Evolutionary conservation across 37 sponge, comb jelly and placozoan species (phyloP).

Genomic region (Cladorhizidae sp.): DNA sequence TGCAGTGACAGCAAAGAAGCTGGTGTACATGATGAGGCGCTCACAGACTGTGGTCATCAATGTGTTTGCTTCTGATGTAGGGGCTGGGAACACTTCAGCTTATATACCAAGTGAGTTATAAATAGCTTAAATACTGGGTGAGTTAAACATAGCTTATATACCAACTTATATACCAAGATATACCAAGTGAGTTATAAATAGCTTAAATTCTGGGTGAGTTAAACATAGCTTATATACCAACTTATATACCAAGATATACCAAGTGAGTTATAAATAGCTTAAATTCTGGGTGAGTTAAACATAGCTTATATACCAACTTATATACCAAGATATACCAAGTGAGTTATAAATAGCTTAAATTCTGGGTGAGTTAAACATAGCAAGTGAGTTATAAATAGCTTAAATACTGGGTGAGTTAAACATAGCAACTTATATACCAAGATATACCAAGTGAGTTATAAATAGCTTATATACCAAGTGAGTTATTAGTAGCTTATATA

Average conservation of each 20-base stretch:
- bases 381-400: not conserved
- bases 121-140: too few relatives aligned
- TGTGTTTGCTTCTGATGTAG: not conserved
- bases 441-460: not conserved
- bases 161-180: not conserved
- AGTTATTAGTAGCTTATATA: too few relatives aligned
- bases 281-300: too few relatives aligned
- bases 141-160: too few relatives aligned
- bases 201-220: too few relatives aligned
- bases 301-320: not conserved
- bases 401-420: too few relatives aligned
- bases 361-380: too few relatives aligned
- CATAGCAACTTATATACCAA: too few relatives aligned
- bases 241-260: not conserved
- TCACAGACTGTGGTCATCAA: not conserved
- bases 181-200: not conserved
- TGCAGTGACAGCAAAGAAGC: not conserved
- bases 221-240: too few relatives aligned
- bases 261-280: not conserved
- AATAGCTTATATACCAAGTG: too few relatives aligned
- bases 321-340: constrained; percentile 5
- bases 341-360: not conserved
- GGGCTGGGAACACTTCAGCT: not conserved
- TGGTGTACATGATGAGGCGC: not conserved
- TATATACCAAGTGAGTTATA: not conserved